These are phyloP conservation scores for Falco peregrinus DNA, from an alignment of 2,797 vertebrate genomes.

Conservation along the genomic window DNA sequence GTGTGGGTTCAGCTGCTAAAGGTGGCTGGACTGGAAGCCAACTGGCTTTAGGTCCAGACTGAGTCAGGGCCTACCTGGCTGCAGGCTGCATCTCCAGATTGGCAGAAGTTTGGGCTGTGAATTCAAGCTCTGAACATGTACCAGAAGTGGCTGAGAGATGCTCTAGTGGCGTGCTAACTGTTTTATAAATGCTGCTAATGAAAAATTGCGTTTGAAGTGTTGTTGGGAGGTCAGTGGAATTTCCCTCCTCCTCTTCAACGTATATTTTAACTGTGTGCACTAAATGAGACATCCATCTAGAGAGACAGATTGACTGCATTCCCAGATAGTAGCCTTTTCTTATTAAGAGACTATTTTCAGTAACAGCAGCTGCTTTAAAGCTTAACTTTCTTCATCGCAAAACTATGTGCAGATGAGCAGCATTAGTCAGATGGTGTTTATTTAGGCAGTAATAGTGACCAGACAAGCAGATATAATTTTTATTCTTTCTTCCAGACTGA, in stretches of 20 bases:
- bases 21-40: neutral
- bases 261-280: neutral
- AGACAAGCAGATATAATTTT: neutral
- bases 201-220: neutral
- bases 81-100: neutral
- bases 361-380: conserved; percentile 37
- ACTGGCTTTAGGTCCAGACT: neutral
- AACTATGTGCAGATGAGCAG: conserved; percentile 43
- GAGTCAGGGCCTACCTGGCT: neutral
- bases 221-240: neutral
- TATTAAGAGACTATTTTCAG: conserved; percentile 37
- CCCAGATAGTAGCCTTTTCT: neutral
- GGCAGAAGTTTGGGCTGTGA: neutral
- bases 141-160: neutral
- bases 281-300: neutral
- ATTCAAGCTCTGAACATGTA: neutral
- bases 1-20: neutral
- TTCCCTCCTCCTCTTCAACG: neutral
- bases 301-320: neutral
- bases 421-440: neutral
- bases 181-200: neutral
- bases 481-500: neutral
- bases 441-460: conserved; percentile 10
- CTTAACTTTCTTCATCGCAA: conserved; percentile 45
- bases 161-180: neutral